Conservation (phyloP, 2,888 invertebrate species). For the Choreutis nemorana region DNA sequence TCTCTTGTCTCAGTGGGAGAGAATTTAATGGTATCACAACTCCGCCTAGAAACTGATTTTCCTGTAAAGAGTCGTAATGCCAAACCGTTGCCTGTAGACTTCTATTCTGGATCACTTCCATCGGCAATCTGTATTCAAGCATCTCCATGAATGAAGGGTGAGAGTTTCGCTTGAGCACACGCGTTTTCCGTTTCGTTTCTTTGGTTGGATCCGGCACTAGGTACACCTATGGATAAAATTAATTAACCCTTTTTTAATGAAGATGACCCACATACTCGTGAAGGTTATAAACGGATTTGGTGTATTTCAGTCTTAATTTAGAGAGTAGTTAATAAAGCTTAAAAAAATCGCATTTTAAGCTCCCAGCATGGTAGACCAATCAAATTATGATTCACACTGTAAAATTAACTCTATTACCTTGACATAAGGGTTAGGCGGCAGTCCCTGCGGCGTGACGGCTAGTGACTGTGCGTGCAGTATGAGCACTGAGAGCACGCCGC, state of each 20-base stretch:
- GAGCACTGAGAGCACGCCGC: slow-evolving; percentile 52
- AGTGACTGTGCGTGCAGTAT: slow-evolving; percentile 90
- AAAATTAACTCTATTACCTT: slow-evolving; percentile 62
- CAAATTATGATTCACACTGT: no score
- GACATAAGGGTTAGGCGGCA: slow-evolving; percentile 89
- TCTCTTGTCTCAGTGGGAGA: slow-evolving; percentile 79
- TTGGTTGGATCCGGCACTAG: slow-evolving; percentile 92
- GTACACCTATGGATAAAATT: slow-evolving; percentile 74
- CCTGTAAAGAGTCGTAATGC: slow-evolving; percentile 93
- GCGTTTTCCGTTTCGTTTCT: slow-evolving; percentile 95
- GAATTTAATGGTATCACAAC: slow-evolving; percentile 79
- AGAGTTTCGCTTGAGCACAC: slow-evolving; percentile 89
- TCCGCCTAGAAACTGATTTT: slow-evolving; percentile 95
- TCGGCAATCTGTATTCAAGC: slow-evolving; percentile 87
- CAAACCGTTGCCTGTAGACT: slow-evolving; percentile 92
- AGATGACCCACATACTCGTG: no score
- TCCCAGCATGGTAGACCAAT: no score
- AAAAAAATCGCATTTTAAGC: no score
- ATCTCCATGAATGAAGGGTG: slow-evolving; percentile 99
- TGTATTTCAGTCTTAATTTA: neutral
- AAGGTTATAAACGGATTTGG: neutral
- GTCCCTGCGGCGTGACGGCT: slow-evolving; percentile 77
- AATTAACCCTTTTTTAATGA: no score
- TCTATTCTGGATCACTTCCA: slow-evolving; percentile 78
- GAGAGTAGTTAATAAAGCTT: no score